Evolutionary conservation across 2,113 vertebrate genomes (phyloP).

Genomic region (Channa argus): DNA sequence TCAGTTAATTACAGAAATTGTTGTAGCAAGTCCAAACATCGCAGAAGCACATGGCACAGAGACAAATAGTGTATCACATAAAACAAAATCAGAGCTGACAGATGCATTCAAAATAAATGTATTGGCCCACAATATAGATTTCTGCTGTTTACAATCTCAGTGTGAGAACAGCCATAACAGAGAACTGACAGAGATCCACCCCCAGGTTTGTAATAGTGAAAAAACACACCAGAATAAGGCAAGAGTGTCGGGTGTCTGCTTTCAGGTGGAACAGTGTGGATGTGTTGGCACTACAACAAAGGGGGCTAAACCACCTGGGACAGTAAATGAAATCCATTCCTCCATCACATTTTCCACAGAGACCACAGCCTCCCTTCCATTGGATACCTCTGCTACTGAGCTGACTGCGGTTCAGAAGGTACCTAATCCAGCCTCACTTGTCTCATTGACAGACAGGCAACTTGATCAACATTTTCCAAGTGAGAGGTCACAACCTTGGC

Average conservation of each 20-base stretch:
- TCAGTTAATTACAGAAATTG: background rate
- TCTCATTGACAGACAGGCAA: background rate
- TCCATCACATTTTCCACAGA: slow-evolving; percentile 56
- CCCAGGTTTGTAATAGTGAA: slow-evolving; percentile 16
- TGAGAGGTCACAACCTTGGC: background rate
- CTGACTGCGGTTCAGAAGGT: background rate
- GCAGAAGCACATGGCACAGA: slow-evolving; percentile 15
- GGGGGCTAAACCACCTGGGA: slow-evolving; percentile 14
- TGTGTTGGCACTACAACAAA: slow-evolving; percentile 21
- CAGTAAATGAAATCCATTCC: slow-evolving; percentile 46
- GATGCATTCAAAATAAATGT: background rate
- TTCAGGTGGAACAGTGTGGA: slow-evolving; percentile 2
- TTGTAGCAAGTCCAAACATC: slow-evolving; percentile 9
- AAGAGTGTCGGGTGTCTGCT: slow-evolving; percentile 12
- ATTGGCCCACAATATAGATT: slow-evolving; percentile 5
- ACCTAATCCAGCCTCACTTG: background rate
- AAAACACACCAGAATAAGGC: slow-evolving; percentile 30
- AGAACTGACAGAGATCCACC: slow-evolving; percentile 16
- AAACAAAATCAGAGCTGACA: slow-evolving; percentile 12
- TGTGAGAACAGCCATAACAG: slow-evolving; percentile 7
- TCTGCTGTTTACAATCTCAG: slow-evolving; percentile 2
- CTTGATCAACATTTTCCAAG: background rate
- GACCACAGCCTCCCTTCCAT: slow-evolving; percentile 13
- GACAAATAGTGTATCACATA: background rate
- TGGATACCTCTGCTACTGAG: slow-evolving; percentile 6